Evolutionary conservation across 2,113 vertebrate species (phyloP).

Genomic region (Oreochromis aureus): DNA sequence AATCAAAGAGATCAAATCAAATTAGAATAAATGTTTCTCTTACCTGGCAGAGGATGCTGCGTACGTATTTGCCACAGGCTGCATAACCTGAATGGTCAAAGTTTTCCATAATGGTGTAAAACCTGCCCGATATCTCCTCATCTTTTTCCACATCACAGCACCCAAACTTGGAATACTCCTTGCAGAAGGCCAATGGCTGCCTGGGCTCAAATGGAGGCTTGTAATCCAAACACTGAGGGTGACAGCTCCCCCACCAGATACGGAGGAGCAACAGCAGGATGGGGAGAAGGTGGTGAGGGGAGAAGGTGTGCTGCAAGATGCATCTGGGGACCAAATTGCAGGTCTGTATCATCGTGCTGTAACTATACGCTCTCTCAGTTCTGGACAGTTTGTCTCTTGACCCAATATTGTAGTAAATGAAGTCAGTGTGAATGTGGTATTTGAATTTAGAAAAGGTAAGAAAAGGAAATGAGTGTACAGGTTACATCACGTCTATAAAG

Average conservation of each 20-base stretch:
- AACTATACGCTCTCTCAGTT: background rate
- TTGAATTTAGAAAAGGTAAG: background rate
- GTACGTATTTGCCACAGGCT: conserved; percentile 71
- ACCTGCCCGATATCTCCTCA: conserved; percentile 53
- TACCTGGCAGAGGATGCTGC: conserved; percentile 79
- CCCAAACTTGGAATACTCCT: conserved; percentile 75
- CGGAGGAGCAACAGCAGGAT: conserved; percentile 51
- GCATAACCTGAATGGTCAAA: conserved; percentile 72
- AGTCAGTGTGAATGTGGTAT: background rate
- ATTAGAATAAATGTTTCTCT: background rate
- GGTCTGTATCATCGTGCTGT: conserved; percentile 27
- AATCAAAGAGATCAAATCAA: background rate
- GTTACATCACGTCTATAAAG: background rate
- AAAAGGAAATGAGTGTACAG: background rate
- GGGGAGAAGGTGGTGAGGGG: background rate
- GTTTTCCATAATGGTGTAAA: conserved; percentile 69
- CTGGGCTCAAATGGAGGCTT: conserved; percentile 79
- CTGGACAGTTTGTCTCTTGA: background rate
- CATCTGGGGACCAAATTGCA: background rate
- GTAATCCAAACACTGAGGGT: conserved; percentile 79
- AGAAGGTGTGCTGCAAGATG: background rate
- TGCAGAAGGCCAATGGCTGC: conserved; percentile 73
- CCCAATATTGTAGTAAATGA: background rate
- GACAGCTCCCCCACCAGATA: conserved; percentile 49
- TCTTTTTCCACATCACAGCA: conserved; percentile 74